Conservation (phyloP, 2,113 vertebrate genomes). For the Nicator chloris region DNA sequence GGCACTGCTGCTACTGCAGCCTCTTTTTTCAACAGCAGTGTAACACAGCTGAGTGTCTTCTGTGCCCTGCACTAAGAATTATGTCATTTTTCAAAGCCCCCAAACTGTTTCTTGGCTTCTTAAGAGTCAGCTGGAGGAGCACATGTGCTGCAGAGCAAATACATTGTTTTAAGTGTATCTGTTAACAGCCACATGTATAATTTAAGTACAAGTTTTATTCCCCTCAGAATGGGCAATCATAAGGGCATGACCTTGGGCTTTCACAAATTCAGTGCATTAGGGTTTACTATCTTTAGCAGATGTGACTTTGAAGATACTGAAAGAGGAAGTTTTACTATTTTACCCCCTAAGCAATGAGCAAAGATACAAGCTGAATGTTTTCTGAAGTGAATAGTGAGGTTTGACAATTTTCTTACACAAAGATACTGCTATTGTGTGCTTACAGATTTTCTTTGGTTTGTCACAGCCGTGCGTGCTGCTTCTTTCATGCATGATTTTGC, state of each 20-base stretch:
- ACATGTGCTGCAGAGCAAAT: slow-evolving; percentile 33
- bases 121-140: slow-evolving; percentile 24
- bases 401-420: background rate
- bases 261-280: slow-evolving; percentile 41
- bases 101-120: background rate
- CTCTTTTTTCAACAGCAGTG: background rate
- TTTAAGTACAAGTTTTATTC: slow-evolving; percentile 42
- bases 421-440: background rate
- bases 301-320: slow-evolving; percentile 21
- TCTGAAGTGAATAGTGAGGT: background rate
- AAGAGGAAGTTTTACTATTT: slow-evolving; percentile 17
- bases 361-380: background rate
- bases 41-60: background rate
- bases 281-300: background rate
- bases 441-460: background rate
- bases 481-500: background rate
- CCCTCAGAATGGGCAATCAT: background rate
- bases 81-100: background rate
- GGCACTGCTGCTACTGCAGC: background rate
- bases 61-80: background rate
- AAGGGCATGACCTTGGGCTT: slow-evolving; percentile 55
- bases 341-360: background rate
- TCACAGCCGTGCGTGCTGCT: background rate
- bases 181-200: slow-evolving; percentile 43
- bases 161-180: slow-evolving; percentile 44